Conservation (phyloP, 2,113 vertebrate species). For the Poecile atricapillus region DNA sequence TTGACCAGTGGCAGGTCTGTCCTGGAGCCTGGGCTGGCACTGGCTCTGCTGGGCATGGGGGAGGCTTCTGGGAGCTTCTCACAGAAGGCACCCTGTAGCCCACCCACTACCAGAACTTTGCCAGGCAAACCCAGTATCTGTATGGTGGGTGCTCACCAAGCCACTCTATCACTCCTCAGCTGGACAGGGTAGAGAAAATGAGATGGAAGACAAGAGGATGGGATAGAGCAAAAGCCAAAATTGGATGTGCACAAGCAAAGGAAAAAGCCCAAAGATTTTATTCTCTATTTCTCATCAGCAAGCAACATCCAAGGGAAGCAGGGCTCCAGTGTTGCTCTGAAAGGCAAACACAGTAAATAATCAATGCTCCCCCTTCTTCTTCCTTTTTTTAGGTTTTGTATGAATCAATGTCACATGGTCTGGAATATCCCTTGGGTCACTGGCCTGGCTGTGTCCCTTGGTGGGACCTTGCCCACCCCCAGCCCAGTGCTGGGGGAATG, state of each 20-base stretch:
- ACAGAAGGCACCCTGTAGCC: background rate
- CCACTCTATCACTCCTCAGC: background rate
- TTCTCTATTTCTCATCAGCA: background rate
- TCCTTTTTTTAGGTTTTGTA: background rate
- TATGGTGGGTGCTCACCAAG: background rate
- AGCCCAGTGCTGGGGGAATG: too few relatives aligned
- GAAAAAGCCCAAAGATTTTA: background rate
- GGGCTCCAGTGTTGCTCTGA: background rate
- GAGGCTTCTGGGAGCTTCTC: background rate
- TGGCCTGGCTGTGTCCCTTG: background rate
- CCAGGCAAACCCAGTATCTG: background rate
- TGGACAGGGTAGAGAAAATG: background rate
- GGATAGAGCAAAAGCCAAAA: background rate
- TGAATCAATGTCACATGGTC: rapidly evolving
- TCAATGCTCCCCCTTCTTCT: background rate
- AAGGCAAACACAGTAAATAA: background rate
- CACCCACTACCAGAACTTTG: background rate
- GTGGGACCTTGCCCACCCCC: background rate
- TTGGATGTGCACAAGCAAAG: background rate
- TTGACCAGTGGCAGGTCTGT: background rate
- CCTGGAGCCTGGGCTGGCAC: background rate
- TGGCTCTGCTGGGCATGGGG: background rate
- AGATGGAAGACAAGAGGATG: background rate
- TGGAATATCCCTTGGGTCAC: background rate
- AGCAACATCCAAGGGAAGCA: background rate